Conservation (phyloP, 1,140 invertebrate species). For the Lordiphosa collinella region DNA sequence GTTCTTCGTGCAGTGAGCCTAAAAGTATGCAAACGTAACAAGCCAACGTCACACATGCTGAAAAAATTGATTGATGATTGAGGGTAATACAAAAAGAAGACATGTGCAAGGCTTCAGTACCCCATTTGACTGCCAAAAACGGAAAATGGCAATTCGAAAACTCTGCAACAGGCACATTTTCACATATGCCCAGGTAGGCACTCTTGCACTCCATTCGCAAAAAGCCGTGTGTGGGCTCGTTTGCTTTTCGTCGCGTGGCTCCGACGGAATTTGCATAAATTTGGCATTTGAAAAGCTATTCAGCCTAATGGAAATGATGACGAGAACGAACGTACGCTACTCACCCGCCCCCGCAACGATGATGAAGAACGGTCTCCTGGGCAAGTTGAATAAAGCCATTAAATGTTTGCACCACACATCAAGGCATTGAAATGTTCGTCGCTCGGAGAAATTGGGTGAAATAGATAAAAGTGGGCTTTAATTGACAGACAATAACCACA, state of each 20-base stretch:
- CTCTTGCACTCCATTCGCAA: slow-evolving; percentile 46
- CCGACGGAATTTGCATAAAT: slow-evolving; percentile 56
- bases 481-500: too few relatives aligned
- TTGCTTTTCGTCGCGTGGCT: slow-evolving; percentile 15
- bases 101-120: slow-evolving; percentile 18
- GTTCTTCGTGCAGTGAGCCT: slow-evolving; percentile 52
- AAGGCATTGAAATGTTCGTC: too few relatives aligned
- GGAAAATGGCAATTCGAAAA: slow-evolving; percentile 60
- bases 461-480: too few relatives aligned
- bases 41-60: slow-evolving; percentile 48
- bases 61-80: slow-evolving; percentile 68
- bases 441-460: too few relatives aligned
- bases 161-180: slow-evolving; percentile 53
- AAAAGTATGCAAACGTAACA: slow-evolving; percentile 54
- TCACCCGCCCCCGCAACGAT: too few relatives aligned
- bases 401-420: too few relatives aligned
- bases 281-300: too few relatives aligned
- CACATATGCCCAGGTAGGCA: slow-evolving; percentile 41
- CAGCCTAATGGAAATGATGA: too few relatives aligned
- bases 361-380: too few relatives aligned
- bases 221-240: background rate
- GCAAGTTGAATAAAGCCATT: too few relatives aligned
- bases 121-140: slow-evolving; percentile 29
- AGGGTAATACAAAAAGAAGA: slow-evolving; percentile 53
- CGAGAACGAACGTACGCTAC: too few relatives aligned